These are phyloP conservation scores for Mastomys coucha DNA, from an alignment of 2,113 vertebrate species.

Conservation along the genomic window DNA sequence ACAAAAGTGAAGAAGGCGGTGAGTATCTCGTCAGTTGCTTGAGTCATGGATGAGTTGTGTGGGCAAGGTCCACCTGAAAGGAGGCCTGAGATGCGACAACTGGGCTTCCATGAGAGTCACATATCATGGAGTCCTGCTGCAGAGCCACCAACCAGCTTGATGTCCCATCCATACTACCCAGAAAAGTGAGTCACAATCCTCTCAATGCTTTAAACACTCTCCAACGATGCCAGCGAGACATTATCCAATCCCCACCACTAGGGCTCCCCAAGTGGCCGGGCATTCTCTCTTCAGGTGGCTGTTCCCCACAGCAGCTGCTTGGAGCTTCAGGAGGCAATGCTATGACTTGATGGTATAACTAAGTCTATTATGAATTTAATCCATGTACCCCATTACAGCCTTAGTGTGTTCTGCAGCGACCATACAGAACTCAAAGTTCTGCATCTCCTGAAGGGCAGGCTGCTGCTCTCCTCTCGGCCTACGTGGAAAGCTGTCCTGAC, in stretches of 20 bases:
- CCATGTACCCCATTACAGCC: not conserved
- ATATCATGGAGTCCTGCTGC: no score
- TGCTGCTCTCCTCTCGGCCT: not conserved
- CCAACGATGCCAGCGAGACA: not conserved
- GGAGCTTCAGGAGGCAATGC: not conserved
- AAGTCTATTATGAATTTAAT: not conserved
- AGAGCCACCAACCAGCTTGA: not conserved
- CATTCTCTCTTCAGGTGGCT: not conserved
- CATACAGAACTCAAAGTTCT: not conserved
- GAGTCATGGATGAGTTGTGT: not conserved
- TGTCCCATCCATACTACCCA: not conserved
- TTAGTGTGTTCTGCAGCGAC: not conserved
- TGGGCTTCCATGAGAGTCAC: not conserved
- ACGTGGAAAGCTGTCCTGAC: not conserved
- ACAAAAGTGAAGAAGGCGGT: not conserved
- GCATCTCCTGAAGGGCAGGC: not conserved
- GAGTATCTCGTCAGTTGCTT: not conserved
- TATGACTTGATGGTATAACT: not conserved
- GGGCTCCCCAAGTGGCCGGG: no score
- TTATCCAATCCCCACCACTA: not conserved
- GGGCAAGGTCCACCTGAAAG: not conserved
- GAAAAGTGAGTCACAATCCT: not conserved
- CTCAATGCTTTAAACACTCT: not conserved
- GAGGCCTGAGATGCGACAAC: not conserved
- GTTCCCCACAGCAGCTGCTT: not conserved